These are phyloP conservation scores for Philonicus albiceps DNA, from an alignment of 2,888 invertebrate genomes.

Conservation along the genomic window DNA sequence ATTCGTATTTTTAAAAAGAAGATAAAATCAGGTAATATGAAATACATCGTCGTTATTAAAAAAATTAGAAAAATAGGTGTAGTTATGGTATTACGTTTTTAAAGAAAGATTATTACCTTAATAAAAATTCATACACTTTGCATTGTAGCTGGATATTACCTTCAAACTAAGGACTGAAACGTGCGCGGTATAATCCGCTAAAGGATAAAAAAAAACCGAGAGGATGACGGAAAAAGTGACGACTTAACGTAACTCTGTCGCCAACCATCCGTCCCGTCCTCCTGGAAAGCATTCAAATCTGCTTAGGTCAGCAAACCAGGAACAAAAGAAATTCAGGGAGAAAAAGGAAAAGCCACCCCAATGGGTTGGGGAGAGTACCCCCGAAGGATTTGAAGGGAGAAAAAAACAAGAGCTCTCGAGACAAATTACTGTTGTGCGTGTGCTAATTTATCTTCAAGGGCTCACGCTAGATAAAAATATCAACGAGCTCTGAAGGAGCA, in stretches of 20 bases:
- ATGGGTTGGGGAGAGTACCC: neutral
- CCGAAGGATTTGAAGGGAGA: neutral
- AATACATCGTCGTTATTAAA: too few relatives aligned
- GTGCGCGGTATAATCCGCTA: neutral
- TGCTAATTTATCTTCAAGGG: conserved; percentile 35
- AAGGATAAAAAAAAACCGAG: neutral
- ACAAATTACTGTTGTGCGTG: conserved; percentile 40
- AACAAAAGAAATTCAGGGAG: neutral
- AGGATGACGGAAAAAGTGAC: neutral
- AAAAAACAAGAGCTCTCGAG: conserved; percentile 34
- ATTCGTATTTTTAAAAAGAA: too few relatives aligned
- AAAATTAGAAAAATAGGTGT: too few relatives aligned
- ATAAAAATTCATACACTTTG: neutral
- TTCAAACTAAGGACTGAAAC: neutral
- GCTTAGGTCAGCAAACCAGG: conserved; percentile 1
- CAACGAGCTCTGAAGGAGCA: neutral
- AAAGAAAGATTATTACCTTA: neutral
- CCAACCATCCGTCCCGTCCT: neutral
- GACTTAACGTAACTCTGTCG: neutral
- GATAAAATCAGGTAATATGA: too few relatives aligned
- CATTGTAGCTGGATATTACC: neutral
- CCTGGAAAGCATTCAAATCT: neutral
- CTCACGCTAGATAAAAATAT: conserved; percentile 29
- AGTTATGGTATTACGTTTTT: too few relatives aligned
- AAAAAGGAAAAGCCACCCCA: neutral